Conservation (phyloP, 2,888 invertebrate genomes). For the Cheilosia impressa region DNA sequence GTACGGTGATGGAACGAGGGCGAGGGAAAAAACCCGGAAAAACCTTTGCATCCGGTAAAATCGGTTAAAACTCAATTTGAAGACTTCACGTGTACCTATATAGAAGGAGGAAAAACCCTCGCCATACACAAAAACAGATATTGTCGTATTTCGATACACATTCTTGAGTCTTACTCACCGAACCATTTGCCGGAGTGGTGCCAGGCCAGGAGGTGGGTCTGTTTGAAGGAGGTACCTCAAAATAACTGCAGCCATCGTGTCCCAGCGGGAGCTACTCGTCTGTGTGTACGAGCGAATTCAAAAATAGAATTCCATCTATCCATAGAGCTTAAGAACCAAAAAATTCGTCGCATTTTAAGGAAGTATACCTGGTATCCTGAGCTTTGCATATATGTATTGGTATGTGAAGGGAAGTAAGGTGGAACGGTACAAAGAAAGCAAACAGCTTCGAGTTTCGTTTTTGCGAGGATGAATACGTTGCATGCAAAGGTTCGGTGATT, state of each 20-base stretch:
- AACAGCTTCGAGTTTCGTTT: not conserved
- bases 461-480: not conserved
- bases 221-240: slow-evolving; percentile 18
- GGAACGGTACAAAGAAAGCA: slow-evolving; percentile 24
- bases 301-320: slow-evolving; percentile 51
- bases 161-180: slow-evolving; percentile 55
- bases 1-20: not conserved
- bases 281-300: slow-evolving; percentile 34
- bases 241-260: slow-evolving; percentile 14
- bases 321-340: slow-evolving; percentile 46
- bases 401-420: slow-evolving; percentile 36
- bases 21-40: slow-evolving; percentile 32
- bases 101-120: slow-evolving; percentile 7
- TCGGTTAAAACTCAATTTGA: slow-evolving; percentile 73
- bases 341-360: slow-evolving; percentile 53
- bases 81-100: slow-evolving; percentile 20
- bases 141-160: slow-evolving; percentile 63
- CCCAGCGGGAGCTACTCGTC: slow-evolving; percentile 13
- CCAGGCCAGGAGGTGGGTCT: not conserved
- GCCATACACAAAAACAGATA: slow-evolving; percentile 53
- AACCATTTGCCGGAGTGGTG: slow-evolving; percentile 13
- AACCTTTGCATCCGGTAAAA: slow-evolving; percentile 71
- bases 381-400: not conserved
- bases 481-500: slow-evolving; percentile 29
- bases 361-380: slow-evolving; percentile 7